Evolutionary conservation across 1,140 invertebrate species (phyloP), one percentile per base, ranked within the genome.

Genomic region (Drosophila oshimai): DNA sequence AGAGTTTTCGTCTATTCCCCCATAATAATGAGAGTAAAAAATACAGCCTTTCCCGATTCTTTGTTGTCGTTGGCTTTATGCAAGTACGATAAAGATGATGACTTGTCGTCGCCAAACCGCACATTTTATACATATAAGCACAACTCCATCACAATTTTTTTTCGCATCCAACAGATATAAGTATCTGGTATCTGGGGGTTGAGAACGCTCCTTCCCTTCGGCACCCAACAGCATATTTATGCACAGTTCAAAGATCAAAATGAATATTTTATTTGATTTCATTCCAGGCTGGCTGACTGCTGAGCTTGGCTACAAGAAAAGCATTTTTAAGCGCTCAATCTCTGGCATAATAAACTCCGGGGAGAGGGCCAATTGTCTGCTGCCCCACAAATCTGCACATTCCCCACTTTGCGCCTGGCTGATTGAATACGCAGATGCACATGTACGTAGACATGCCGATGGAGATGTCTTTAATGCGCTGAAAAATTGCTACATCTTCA

Each of bases 181-280:
- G 24, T 41, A 75, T 77, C 36, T 60, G 51, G n/a, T 36, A 68
- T 57, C 39, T 71, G 44, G 70, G 75, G 51, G 18, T 42, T 44
- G 39, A 55, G 18, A 34, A 9, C 12, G 6, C 26, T 13, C 15
- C 22, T 6, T 50, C 15, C 41, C 20, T 9, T 18, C 28, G 26
- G 20, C 22, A 55, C 60, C 54, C 58, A 51, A 22, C 18, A 57
- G 71, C 79, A 84, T 84, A 86, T 86, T 84, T 84, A 79, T 79
- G 80, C 75, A 79, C 80, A 84, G 80, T 86, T 84, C 80, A 84
- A 75, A 84, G 79, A 84, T 86, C 79, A 86, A 84, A 84, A 84
- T 84, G 79, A 84, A 84, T 84, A 84, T 86, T 84, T 84, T 84
- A 84, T 84, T 86, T 79, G 65, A 84, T 84, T 84, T 86, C 75